Evolutionary conservation across 2,113 vertebrate species (phyloP).

Genomic region (Turdus rufiventris): DNA sequence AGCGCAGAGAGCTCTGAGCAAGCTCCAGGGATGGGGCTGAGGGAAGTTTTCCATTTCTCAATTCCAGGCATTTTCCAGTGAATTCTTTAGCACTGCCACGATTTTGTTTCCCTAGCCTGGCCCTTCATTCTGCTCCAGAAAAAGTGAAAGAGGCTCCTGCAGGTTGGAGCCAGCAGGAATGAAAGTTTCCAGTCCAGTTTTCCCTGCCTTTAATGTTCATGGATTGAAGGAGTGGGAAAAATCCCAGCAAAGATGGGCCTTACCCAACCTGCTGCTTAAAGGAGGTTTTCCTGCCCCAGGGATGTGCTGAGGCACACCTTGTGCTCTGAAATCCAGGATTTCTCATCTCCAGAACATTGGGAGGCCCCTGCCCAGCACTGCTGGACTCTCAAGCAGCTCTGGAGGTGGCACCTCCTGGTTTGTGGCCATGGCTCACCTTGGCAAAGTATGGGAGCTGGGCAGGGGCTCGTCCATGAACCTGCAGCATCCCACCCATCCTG

Average conservation of each 20-base stretch:
- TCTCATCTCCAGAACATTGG: no score
- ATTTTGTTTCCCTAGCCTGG: background rate
- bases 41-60: background rate
- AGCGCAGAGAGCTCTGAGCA: background rate
- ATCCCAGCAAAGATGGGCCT: background rate
- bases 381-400: background rate
- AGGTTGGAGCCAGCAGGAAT: background rate
- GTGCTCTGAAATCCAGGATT: background rate
- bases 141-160: background rate
- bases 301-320: rapidly evolving
- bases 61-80: background rate
- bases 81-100: background rate
- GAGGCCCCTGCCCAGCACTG: background rate
- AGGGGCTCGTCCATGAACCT: background rate
- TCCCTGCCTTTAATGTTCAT: background rate
- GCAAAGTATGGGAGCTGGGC: background rate
- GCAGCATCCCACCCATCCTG: background rate
- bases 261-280: background rate
- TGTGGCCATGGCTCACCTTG: background rate
- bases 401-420: background rate
- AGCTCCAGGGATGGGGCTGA: background rate
- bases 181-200: background rate
- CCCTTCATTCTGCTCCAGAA: background rate
- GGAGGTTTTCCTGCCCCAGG: background rate
- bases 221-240: background rate